Conservation (phyloP, 2,797 vertebrate genomes). For the Pteropus rufus region DNA sequence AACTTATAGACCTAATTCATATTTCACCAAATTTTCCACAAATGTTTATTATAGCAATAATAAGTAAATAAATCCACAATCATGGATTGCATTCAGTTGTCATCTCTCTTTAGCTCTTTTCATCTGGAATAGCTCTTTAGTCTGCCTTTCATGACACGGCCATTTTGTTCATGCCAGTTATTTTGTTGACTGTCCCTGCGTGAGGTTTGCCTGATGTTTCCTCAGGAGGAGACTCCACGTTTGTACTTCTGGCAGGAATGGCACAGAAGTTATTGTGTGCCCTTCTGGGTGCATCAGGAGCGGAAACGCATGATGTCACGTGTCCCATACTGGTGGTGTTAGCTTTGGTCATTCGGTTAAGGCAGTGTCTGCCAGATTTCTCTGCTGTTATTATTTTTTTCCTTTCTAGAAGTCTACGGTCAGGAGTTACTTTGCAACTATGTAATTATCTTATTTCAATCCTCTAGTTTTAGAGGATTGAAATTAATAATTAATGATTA, state of each 20-base stretch:
- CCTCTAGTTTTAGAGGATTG: not conserved
- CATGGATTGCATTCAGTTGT: not conserved
- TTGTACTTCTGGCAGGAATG: not conserved
- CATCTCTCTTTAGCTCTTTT: not conserved
- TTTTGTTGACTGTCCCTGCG: not conserved
- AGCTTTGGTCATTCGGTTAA: not conserved
- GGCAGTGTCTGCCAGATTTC: not conserved
- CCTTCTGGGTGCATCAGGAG: not conserved
- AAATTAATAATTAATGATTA: not conserved
- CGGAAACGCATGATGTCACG: not conserved
- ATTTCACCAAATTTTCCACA: not conserved
- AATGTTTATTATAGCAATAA: not conserved
- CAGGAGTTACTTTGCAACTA: not conserved
- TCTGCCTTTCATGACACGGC: not conserved
- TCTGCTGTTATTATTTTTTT: not conserved
- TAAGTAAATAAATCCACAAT: too few relatives aligned
- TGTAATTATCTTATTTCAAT: not conserved
- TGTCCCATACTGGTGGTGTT: not conserved
- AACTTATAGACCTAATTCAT: not conserved
- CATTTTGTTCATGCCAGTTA: not conserved
- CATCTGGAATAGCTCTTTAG: not conserved
- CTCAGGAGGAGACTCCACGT: not conserved
- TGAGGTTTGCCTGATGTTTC: not conserved
- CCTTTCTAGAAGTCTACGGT: not conserved
- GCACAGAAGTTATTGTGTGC: accelerated